Conservation (phyloP, 2,113 vertebrate genomes). For the Megaceryle torquata region DNA sequence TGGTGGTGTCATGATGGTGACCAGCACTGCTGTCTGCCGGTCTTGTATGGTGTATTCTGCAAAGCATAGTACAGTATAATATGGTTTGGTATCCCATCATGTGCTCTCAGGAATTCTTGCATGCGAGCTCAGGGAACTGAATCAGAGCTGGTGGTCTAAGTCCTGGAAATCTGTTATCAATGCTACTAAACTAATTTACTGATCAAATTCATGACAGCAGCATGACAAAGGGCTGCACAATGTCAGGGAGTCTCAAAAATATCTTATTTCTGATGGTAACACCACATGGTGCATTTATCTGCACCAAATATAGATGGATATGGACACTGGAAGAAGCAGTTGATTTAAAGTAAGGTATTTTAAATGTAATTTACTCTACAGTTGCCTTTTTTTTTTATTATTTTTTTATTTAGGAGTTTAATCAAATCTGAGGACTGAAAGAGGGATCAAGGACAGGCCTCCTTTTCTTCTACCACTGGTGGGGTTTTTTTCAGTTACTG, state of each 20-base stretch:
- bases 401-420: background rate
- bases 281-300: background rate
- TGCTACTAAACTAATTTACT: background rate
- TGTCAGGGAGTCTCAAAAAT: background rate
- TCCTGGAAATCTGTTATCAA: background rate
- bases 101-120: background rate
- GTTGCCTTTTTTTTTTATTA: background rate
- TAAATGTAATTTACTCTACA: background rate
- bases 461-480: background rate
- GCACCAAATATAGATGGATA: background rate
- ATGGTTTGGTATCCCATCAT: background rate
- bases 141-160: fast-evolving
- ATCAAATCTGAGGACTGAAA: background rate
- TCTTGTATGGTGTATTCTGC: background rate
- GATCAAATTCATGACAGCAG: background rate
- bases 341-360: background rate
- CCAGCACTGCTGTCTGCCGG: background rate
- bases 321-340: background rate
- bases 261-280: background rate
- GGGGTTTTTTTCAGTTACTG: background rate
- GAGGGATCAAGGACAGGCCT: background rate
- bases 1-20: fast-evolving
- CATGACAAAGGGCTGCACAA: background rate
- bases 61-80: background rate
- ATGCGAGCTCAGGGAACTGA: background rate